Evolutionary conservation across 1,140 invertebrate species (phyloP), one percentile per base, ranked within the genome.

Genomic region (Drosophila paulistorum): DNA sequence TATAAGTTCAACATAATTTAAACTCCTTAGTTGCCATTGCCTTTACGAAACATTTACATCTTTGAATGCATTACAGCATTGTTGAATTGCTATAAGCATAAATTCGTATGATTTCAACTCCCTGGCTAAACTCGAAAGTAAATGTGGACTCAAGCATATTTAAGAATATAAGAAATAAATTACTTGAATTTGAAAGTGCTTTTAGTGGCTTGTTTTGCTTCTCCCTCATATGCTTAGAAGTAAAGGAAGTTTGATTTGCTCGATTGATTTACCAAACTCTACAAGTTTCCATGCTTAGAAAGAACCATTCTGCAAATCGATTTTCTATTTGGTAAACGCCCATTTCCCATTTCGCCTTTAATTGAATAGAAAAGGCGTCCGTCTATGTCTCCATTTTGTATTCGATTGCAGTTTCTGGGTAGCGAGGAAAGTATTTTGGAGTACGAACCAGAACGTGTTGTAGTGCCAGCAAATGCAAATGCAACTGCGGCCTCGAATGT

Each of bases 351-450:
- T 5, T 7, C n/a, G n/a, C n/a, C n/a, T n/a, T 33, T 33, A 20
- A 58, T 51, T 20, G 9, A 41, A 42, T 65, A 23, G 78, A 39
- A 68, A 33, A 42, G 39, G 20, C 23, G 23, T 67, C 6, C n/a
- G 9, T 33, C 37, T 33, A 17, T 45, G 3, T 39, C 10, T 39
- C 3, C 4, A 10, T 39, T 13, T 39, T 39, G 10, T 9, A 41
- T 70, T 51, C 60, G n/a, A 23, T 89, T 78, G 11, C 66, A 91
- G 90, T 96, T 96, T 90, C 95, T 95, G 42, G 96, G 96, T 68
- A 96, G 96, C 89, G 96, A 96, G 92, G 96, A 96, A 92, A 96
- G 96, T 86, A 91, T 91, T 9, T 30, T 91, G 61, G 90, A 91
- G 64, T 91, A 91, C 30, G 83, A 91, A 37, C 68, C 90, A 2